Evolutionary conservation across 2,888 invertebrate genomes (phyloP), one percentile per base, ranked within the genome.

Genomic region (Pachliopta kotzebuea): DNA sequence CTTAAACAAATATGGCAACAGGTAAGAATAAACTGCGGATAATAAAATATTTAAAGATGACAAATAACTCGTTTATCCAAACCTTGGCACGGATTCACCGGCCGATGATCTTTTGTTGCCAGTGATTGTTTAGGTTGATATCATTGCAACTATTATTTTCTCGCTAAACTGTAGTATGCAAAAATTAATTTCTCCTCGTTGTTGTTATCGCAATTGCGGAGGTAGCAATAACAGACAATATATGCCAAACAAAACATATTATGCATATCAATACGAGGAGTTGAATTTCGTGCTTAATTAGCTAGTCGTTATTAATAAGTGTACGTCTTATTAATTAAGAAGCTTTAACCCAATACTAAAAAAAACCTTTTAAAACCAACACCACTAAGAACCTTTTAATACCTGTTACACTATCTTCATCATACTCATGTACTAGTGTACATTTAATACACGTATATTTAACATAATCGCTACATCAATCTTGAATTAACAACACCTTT

Each of bases 401-500:
- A 21, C 21, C 21, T 52, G 21, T 52, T 23, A 52, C 20, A 21
- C 50, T 21, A 52, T 21, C 21, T 52, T 52, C 14, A 52, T 52
- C 8, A 52, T 23, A 52, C 7, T n/a, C 42, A 45, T 17, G 21
- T 21, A 49, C 31, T 23, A n/a, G 26, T 45, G 42, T 58, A 49
- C n/a, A n/a, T n/a, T 56, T 49, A 59, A 31, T 6, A n/a, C 23
- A 21, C 17, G 24, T 50, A 50, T 23, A 60, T 56, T 60, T 24
- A 55, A 55, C 29, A 23, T 60, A 60, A 60, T 64, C 60, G 56
- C 18, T 14, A n/a, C 55, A 60, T 60, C 63, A 64, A 61, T 69
- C 57, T 72, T 70, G 66, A 69, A 68, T 56, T 56, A 66, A 62
- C 68, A 67, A 70, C 70, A 69, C 70, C 63, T 68, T 70, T 63